Conservation (phyloP, 2,888 invertebrate species). For the Linnaemya vulpina region DNA sequence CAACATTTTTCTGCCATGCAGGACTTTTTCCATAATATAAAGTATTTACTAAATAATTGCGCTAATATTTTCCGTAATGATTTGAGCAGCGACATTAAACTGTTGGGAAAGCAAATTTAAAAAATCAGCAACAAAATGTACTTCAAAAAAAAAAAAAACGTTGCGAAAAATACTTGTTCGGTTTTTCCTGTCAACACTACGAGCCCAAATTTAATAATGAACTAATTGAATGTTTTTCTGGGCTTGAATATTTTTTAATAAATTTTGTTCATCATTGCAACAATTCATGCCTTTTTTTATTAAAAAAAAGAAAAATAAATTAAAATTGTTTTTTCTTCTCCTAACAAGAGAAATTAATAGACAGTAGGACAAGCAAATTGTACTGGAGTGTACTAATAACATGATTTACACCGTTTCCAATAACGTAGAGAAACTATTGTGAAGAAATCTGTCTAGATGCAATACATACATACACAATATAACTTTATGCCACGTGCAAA, state of each 20-base stretch:
- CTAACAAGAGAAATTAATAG: constrained; percentile 45
- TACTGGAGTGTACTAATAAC: constrained; percentile 6
- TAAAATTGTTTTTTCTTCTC: constrained; percentile 9
- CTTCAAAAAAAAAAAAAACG: constrained; percentile 28
- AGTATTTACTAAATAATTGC: constrained; percentile 41
- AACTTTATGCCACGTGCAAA: too few relatives aligned
- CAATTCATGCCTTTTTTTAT: constrained; percentile 57
- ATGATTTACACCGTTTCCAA: constrained; percentile 38
- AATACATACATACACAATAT: too few relatives aligned
- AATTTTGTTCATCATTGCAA: constrained; percentile 11
- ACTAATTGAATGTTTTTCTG: constrained; percentile 72
- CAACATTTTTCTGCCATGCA: constrained; percentile 13
- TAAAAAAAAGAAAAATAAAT: constrained; percentile 33
- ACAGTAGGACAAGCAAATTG: constrained; percentile 31
- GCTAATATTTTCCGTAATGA: constrained; percentile 46
- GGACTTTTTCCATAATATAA: constrained; percentile 61
- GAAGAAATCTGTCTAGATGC: too few relatives aligned
- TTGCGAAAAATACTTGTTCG: constrained; percentile 23
- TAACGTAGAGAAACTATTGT: not conserved
- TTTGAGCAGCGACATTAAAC: constrained; percentile 44
- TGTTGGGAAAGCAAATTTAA: constrained; percentile 3
- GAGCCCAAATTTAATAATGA: constrained; percentile 70
- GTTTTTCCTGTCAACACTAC: constrained; percentile 11
- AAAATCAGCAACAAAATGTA: constrained; percentile 21
- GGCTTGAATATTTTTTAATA: constrained; percentile 14